Base-by-base conservation (phyloP, 2,888 invertebrate genomes). In the Drosophila paramelanica region DNA sequence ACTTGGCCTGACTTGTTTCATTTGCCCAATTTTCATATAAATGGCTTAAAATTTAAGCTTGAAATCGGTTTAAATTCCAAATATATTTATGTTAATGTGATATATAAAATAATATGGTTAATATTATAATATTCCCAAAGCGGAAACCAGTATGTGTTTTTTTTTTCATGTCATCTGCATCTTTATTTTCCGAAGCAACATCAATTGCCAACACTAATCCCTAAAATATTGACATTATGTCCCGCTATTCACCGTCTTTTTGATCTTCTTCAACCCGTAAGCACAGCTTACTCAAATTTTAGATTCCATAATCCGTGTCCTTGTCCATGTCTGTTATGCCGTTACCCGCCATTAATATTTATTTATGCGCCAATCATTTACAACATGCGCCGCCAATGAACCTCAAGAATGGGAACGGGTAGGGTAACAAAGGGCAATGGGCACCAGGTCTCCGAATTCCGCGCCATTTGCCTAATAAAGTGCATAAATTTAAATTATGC, bases 401-500 rank as follows among this genome's bases (percentile, higher is more conserved):
- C 58, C 52, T 33, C 43, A 43, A 43, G 39, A 39, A 41, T 20
- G 14, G 43, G 14, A 14, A 42, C 14, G 13, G 27, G 46, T 14
- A 23, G 1, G 14, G n/a, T 25, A 13, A 13, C 10, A 23, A 3
- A 11, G 25, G 6, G 5, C 36, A 27, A 36, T 5, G 17, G 17
- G 17, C 36, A 13, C n/a, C 49, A 45, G 56, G 55, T 58, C 42
- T 50, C 6, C 8, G 3, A 36, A 67, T 67, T 69, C 77, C 77
- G 31, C 58, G 50, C 46, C 77, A 73, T 77, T 74, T 68, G 59
- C 59, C 64, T 77, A 80, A 77, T 78, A 75, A 78, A 80, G 67
- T 73, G 79, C 61, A 80, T 80, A 80, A 80, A 80, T 80, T 80
- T 80, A 80, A 80, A 80, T 80, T 80, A 80, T 75, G 75, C 66